Conservation (phyloP, 2,797 vertebrate genomes). For the Melanitta fusca region DNA sequence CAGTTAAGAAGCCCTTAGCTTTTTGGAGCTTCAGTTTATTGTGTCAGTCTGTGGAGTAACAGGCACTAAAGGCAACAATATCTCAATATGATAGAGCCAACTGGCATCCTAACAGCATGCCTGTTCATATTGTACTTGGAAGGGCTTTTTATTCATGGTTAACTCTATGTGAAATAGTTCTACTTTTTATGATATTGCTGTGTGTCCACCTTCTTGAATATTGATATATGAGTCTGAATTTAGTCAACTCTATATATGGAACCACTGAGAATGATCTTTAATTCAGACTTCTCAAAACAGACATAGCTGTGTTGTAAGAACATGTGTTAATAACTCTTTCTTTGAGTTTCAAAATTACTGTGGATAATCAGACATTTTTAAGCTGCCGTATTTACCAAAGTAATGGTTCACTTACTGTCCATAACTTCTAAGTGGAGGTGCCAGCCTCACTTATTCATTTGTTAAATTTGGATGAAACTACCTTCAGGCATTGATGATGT, state of each 20-base stretch:
- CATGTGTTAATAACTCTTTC: not conserved
- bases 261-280: not conserved
- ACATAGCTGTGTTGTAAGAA: not conserved
- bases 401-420: not conserved
- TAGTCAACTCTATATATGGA: not conserved
- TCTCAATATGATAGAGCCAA: conserved; percentile 58
- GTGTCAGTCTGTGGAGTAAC: conserved; percentile 61
- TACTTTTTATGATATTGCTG: conserved; percentile 7
- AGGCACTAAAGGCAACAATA: conserved; percentile 59
- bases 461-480: not conserved
- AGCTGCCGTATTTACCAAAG: not conserved
- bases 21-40: conserved; percentile 51
- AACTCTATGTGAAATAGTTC: conserved; percentile 53
- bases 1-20: conserved; percentile 63
- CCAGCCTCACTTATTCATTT: not conserved
- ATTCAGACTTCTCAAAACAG: conserved; percentile 13
- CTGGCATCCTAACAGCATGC: conserved; percentile 55
- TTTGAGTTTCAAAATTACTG: not conserved
- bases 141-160: conserved; percentile 39
- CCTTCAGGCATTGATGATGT: not conserved
- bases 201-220: conserved; percentile 19
- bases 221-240: not conserved
- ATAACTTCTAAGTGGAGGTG: not conserved
- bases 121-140: conserved; percentile 54
- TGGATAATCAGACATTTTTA: not conserved